Evolutionary conservation across 2,113 vertebrate genomes (phyloP).

Genomic region (Calcarius ornatus): DNA sequence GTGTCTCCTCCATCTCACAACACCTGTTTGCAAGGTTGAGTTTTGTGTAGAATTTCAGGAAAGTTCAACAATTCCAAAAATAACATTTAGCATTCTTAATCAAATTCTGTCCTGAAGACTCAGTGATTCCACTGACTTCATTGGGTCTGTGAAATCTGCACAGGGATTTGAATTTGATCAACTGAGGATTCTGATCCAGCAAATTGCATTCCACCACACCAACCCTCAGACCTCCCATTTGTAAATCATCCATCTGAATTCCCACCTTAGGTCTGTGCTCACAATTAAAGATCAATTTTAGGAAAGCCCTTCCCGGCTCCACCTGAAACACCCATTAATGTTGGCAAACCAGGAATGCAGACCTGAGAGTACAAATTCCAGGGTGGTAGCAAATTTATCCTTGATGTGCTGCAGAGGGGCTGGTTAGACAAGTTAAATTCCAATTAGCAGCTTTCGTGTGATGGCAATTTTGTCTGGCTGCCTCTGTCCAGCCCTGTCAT

Average conservation of each 20-base stretch:
- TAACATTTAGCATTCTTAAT: neutral
- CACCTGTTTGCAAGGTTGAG: neutral
- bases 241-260: neutral
- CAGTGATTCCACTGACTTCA: neutral
- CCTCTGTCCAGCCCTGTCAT: neutral
- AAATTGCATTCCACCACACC: neutral
- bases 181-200: neutral
- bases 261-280: neutral
- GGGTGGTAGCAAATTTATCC: neutral
- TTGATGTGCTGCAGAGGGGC: neutral
- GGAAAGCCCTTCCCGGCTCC: neutral
- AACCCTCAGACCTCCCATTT: neutral
- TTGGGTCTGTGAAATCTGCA: neutral
- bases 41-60: neutral
- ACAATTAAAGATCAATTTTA: neutral
- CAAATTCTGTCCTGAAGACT: neutral
- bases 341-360: neutral
- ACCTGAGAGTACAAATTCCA: neutral
- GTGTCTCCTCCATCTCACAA: neutral
- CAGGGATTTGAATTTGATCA: neutral
- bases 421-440: conserved; percentile 10
- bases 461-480: neutral
- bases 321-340: neutral
- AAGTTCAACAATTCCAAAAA: neutral
- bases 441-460: neutral